These are phyloP conservation scores for Cnemophilus loriae DNA, from an alignment of 2,113 vertebrate genomes.

Conservation along the genomic window DNA sequence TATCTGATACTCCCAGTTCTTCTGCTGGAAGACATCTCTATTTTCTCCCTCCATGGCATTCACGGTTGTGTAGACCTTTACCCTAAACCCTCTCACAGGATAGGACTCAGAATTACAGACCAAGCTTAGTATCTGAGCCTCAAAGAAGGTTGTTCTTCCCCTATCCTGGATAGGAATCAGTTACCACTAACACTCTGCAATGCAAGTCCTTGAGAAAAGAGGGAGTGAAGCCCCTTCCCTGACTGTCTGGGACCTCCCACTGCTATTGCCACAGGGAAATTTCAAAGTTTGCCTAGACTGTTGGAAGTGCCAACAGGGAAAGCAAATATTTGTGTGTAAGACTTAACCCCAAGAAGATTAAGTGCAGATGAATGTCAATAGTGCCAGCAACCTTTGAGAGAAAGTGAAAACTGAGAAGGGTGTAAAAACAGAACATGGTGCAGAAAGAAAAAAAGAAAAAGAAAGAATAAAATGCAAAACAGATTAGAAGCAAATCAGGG, in stretches of 20 bases:
- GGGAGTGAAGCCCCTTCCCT: slow-evolving; percentile 7
- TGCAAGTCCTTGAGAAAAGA: not conserved
- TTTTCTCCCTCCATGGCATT: not conserved
- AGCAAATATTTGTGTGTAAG: slow-evolving; percentile 63
- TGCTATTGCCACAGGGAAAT: slow-evolving; percentile 39
- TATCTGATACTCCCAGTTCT: not conserved
- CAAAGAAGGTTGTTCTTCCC: not conserved
- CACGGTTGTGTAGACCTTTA: not conserved
- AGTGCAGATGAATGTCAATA: slow-evolving; percentile 57
- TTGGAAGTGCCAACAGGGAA: slow-evolving; percentile 47
- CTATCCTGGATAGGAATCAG: not conserved
- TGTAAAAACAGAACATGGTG: not conserved
- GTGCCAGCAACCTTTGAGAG: slow-evolving; percentile 58
- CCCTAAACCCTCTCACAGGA: not conserved
- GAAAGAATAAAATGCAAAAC: not conserved
- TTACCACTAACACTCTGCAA: not conserved
- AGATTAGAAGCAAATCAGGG: not conserved
- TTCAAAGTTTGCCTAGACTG: slow-evolving; percentile 47
- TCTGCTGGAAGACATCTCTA: not conserved
- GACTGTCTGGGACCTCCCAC: slow-evolving; percentile 59
- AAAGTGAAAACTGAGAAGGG: slow-evolving; percentile 53
- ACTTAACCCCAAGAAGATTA: slow-evolving; percentile 57
- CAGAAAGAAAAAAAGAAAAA: not conserved
- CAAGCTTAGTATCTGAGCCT: not conserved
- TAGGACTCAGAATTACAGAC: not conserved